Conservation (phyloP, 2,797 vertebrate species). For the Smutsia gigantea region DNA sequence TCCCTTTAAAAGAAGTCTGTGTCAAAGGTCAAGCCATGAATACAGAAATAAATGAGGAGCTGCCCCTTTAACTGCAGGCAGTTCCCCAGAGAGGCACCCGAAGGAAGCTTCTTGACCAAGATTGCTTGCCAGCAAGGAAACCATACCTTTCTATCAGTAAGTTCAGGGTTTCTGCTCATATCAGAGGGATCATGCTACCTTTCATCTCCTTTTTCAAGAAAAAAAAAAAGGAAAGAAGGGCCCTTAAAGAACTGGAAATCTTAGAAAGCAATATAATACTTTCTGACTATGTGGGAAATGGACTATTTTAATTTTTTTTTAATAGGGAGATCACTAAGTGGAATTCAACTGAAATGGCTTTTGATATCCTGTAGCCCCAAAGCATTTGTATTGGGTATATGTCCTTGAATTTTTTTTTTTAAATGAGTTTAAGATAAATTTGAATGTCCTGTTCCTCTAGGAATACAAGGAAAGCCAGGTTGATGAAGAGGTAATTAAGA, state of each 20-base stretch:
- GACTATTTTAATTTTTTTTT: background rate
- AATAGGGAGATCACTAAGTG: background rate
- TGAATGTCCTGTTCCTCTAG: background rate
- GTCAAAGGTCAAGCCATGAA: background rate
- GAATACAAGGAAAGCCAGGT: background rate
- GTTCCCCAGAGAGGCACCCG: background rate
- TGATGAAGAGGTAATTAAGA: slow-evolving; percentile 1
- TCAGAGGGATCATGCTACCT: background rate
- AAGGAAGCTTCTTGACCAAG: background rate
- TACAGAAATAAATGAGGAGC: background rate
- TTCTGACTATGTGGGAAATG: background rate
- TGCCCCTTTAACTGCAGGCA: background rate
- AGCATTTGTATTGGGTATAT: background rate
- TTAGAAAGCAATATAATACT: background rate
- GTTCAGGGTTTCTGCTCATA: background rate
- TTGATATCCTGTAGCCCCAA: background rate
- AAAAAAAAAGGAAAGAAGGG: background rate
- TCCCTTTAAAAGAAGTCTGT: slow-evolving; percentile 21
- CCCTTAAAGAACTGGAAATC: background rate
- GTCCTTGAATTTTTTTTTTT: background rate
- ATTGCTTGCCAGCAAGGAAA: background rate
- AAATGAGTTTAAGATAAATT: slow-evolving; percentile 12
- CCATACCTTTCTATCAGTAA: background rate
- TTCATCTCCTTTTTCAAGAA: slow-evolving; percentile 20
- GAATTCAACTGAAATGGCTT: background rate